Evolutionary conservation across 2,113 vertebrate species (phyloP).

Genomic region (Ptilonorhynchus violaceus): DNA sequence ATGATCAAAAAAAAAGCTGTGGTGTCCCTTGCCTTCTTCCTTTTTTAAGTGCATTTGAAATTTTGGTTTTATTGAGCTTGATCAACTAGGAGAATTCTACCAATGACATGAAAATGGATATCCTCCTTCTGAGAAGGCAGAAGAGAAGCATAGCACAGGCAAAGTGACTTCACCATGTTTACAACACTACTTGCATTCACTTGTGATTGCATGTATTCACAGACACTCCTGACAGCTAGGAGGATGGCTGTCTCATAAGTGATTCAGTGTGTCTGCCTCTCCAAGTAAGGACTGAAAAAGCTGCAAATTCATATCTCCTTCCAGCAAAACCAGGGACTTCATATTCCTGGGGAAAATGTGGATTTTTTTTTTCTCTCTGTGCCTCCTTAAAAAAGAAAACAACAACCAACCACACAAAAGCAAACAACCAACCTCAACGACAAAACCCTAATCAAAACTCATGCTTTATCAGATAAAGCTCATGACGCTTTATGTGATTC

Average conservation of each 20-base stretch:
- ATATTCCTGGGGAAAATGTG: neutral
- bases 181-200: neutral
- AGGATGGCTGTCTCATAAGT: neutral
- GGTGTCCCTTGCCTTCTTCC: neutral
- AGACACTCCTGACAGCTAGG: neutral
- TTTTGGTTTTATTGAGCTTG: neutral
- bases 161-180: neutral
- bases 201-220: neutral
- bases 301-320: neutral
- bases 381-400: neutral
- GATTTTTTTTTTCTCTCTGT: neutral
- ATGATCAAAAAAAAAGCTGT: accelerated
- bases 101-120: neutral
- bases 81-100: neutral
- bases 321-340: neutral
- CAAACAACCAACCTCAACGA: neutral
- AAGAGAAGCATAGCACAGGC: neutral
- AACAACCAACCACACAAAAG: neutral
- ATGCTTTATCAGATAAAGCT: too few species aligned
- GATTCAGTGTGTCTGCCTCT: neutral
- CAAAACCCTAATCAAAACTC: neutral
- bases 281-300: neutral
- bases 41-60: neutral
- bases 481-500: neutral
- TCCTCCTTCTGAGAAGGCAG: neutral